Conservation (phyloP, 1,140 invertebrate genomes). For the Lepidotrigona ventralis region DNA sequence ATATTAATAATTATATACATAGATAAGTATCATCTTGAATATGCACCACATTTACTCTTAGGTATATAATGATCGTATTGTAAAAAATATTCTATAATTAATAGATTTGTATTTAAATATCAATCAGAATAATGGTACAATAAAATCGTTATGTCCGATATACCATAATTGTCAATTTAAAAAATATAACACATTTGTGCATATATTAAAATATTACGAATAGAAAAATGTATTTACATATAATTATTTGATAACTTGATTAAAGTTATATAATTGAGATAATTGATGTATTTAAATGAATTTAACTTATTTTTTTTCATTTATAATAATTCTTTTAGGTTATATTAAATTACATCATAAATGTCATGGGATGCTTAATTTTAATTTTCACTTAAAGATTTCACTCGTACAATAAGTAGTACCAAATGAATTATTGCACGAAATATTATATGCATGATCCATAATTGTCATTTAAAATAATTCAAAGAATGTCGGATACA, state of each 20-base stretch:
- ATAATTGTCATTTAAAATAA: slow-evolving; percentile 7
- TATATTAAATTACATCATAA: slow-evolving; percentile 14
- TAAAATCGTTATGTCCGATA: slow-evolving; percentile 2
- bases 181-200: not conserved
- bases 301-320: not conserved
- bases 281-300: not conserved
- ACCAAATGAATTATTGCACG: not conserved
- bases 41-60: not conserved
- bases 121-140: slow-evolving; percentile 8
- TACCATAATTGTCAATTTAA: slow-evolving; percentile 10
- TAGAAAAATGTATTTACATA: not conserved
- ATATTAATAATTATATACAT: not conserved
- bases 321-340: slow-evolving; percentile 37
- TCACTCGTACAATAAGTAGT: not conserved
- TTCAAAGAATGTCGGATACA: slow-evolving; percentile 13
- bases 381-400: not conserved
- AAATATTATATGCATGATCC: not conserved
- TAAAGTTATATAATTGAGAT: not conserved
- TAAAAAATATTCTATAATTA: not conserved
- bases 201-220: slow-evolving; percentile 6
- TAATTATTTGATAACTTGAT: slow-evolving; percentile 6
- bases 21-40: not conserved
- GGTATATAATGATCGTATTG: not conserved
- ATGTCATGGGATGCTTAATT: slow-evolving; percentile 2
- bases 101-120: not conserved